Conservation (phyloP, 2,888 invertebrate genomes). For the Chymomyza procnemis region DNA sequence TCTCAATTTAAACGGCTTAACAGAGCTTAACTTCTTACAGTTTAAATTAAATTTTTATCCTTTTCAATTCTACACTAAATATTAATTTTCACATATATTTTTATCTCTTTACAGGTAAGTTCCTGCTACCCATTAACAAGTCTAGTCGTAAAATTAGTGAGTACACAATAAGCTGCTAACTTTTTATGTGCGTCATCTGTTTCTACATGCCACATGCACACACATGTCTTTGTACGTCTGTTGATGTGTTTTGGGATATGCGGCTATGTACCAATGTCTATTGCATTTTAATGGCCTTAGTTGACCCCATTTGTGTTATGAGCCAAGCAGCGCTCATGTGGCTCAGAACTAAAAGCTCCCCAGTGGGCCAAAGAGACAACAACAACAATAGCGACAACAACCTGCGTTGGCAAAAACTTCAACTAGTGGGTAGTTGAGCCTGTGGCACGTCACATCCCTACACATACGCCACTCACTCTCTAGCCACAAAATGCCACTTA, state of each 20-base stretch:
- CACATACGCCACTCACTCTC: neutral
- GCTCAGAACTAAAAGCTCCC: constrained; percentile 72
- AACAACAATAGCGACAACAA: constrained; percentile 34
- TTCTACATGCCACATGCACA: neutral
- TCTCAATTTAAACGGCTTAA: too few relatives aligned
- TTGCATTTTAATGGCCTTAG: constrained; percentile 65
- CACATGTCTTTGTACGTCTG: neutral
- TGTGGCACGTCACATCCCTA: neutral
- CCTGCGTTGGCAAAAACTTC: constrained; percentile 21
- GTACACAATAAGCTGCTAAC: constrained; percentile 71
- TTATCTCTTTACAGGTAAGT: constrained; percentile 62
- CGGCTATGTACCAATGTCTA: constrained; percentile 36
- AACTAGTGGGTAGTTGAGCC: constrained; percentile 22
- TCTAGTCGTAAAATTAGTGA: constrained; percentile 71
- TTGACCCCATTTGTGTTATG: constrained; percentile 66
- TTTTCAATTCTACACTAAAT: constrained; percentile 26
- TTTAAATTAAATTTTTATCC: constrained; percentile 3
- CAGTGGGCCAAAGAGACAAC: constrained; percentile 55
- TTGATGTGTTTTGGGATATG: constrained; percentile 4
- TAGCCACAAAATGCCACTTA: constrained; percentile 56
- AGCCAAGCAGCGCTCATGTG: constrained; percentile 65
- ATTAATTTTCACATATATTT: constrained; percentile 38
- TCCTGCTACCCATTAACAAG: constrained; percentile 64
- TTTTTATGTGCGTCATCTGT: constrained; percentile 57
- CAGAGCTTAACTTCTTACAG: neutral